A percentile compares a stretch with the other conserved stretches of the same genome.
Conservation (phyloP, 2,888 invertebrate species). For the Stenodera caucasica region DNA sequence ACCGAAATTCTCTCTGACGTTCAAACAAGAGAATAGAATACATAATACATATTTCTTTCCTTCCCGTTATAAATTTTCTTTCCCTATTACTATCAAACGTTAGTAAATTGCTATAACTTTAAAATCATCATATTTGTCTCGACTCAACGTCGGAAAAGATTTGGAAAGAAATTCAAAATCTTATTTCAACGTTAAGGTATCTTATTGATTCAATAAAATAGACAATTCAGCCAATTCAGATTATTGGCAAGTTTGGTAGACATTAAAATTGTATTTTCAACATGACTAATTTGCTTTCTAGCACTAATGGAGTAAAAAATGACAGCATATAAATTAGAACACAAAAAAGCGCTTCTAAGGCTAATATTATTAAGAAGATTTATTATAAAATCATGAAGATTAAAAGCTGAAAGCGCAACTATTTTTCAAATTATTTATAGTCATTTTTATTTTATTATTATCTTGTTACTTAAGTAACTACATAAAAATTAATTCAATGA, state of each 20-base stretch:
- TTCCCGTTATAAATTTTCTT: neutral
- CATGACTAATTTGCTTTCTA: conserved; percentile 3
- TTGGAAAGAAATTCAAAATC: too few relatives aligned
- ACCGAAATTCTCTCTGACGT: neutral
- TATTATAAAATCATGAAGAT: conserved; percentile 7
- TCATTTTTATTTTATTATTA: neutral
- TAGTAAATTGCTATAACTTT: too few relatives aligned
- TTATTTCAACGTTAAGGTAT: neutral
- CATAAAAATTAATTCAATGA: neutral
- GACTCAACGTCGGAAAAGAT: too few relatives aligned
- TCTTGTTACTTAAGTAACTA: too few relatives aligned
- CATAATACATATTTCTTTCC: neutral
- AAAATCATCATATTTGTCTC: too few relatives aligned
- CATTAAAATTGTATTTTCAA: neutral
- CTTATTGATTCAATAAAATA: neutral
- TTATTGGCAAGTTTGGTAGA: neutral
- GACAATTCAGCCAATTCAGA: neutral
- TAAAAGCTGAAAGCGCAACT: neutral
- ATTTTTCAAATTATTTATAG: neutral
- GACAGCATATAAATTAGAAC: neutral
- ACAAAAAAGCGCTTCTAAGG: neutral
- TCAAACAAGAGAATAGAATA: neutral
- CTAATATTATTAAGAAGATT: conserved; percentile 1
- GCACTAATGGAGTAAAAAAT: conserved; percentile 4
- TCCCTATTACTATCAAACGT: too few relatives aligned